Evolutionary conservation across 2,113 vertebrate species (phyloP).

Genomic region (Zosterops lateralis): DNA sequence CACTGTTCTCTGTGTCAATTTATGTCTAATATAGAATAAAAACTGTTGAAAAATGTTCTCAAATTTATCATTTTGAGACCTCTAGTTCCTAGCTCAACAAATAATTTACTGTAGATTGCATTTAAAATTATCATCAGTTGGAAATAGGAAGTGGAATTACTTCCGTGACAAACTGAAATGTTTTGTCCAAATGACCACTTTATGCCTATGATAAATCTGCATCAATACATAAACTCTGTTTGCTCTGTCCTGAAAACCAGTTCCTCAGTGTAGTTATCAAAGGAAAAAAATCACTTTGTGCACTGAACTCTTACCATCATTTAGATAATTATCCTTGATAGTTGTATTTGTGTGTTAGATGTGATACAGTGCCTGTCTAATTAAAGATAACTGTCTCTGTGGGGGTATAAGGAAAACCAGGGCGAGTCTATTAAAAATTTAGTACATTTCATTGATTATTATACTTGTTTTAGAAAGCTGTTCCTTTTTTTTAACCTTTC

Average conservation of each 20-base stretch:
- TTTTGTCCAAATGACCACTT: constrained; percentile 30
- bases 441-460: not conserved
- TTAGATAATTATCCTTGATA: constrained; percentile 2
- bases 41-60: not conserved
- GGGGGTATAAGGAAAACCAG: not conserved
- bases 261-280: not conserved
- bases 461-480: not conserved
- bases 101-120: not conserved
- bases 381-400: not conserved
- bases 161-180: not conserved
- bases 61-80: not conserved
- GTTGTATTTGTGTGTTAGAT: not conserved
- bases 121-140: not conserved
- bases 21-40: not conserved
- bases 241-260: not conserved
- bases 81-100: not conserved
- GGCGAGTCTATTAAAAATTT: not conserved
- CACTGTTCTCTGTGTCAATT: not conserved
- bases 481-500: not conserved
- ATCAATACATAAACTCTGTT: not conserved
- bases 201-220: not conserved
- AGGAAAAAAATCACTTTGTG: not conserved
- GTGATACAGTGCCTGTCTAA: not conserved
- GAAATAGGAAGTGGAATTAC: not conserved
- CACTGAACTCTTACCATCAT: not conserved